Conservation (phyloP, 1,140 invertebrate species). For the Zaprionus kolodkinae region DNA sequence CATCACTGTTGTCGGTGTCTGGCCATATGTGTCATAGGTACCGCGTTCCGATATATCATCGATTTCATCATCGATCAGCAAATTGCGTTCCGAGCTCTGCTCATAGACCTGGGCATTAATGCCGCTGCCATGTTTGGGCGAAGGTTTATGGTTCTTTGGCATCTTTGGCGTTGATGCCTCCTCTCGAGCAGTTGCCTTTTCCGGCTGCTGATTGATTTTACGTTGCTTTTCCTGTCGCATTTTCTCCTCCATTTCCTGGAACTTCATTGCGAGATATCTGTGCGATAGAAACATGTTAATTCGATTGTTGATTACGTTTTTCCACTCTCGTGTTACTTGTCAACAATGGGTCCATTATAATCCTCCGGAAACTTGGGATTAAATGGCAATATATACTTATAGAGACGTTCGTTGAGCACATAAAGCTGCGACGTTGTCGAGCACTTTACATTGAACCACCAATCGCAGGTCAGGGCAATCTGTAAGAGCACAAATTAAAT, state of each 20-base stretch:
- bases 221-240: constrained; percentile 85
- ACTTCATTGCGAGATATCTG: constrained; percentile 92
- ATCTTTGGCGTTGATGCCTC: constrained; percentile 43
- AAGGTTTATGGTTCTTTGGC: constrained; percentile 63
- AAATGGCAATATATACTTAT: constrained; percentile 93
- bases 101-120: constrained; percentile 79
- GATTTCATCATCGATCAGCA: constrained; percentile 79
- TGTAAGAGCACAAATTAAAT: constrained; percentile 15
- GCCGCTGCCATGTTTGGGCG: constrained; percentile 63
- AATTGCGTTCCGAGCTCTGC: constrained; percentile 78
- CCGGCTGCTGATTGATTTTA: constrained; percentile 63
- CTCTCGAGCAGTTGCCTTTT: constrained; percentile 54
- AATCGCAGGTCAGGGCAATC: constrained; percentile 91
- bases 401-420: constrained; percentile 93
- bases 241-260: constrained; percentile 92
- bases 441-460: constrained; percentile 96
- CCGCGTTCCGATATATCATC: constrained; percentile 77
- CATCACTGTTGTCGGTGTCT: constrained; percentile 64
- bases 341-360: constrained; percentile 92
- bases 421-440: constrained; percentile 92
- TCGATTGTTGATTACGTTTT: not conserved
- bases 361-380: constrained; percentile 94
- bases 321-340: constrained; percentile 86
- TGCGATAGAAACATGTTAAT: constrained; percentile 5
- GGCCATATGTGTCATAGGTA: constrained; percentile 63